These are phyloP conservation scores for Atherinomorus stipes DNA, from an alignment of 2,113 vertebrate genomes.

Conservation along the genomic window DNA sequence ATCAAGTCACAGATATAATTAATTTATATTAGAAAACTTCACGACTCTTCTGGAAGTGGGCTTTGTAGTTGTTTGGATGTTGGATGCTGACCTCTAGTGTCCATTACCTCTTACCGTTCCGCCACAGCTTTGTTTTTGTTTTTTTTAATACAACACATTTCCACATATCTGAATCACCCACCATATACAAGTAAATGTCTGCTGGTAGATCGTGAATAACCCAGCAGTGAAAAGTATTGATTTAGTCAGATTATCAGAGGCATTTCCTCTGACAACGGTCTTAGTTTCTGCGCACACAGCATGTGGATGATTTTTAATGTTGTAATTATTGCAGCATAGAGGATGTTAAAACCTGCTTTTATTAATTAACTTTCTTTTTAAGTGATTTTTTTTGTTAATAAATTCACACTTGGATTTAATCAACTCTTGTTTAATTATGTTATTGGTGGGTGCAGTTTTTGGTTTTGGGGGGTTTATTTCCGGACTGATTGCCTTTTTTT, in stretches of 20 bases:
- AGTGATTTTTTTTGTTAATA: no score
- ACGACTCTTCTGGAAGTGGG: no score
- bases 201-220: conserved; percentile 14
- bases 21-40: not conserved
- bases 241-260: conserved; percentile 29
- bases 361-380: no score
- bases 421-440: not conserved
- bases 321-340: no score
- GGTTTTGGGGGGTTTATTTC: no score
- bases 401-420: no score
- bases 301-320: not conserved
- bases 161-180: conserved; percentile 50
- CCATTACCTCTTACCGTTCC: conserved; percentile 9
- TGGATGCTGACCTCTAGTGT: conserved; percentile 68
- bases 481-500: accelerated
- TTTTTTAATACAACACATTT: conserved; percentile 32
- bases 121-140: not conserved
- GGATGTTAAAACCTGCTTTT: no score
- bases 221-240: not conserved
- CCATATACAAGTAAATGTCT: conserved; percentile 1
- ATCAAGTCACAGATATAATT: not conserved
- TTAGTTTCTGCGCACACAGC: not conserved
- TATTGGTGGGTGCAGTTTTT: no score
- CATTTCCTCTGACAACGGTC: conserved; percentile 34
- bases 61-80: not conserved